Evolutionary conservation across 2,888 invertebrate genomes (phyloP), one percentile per base, ranked within the genome.

Genomic region (Dysmachus trigonus): DNA sequence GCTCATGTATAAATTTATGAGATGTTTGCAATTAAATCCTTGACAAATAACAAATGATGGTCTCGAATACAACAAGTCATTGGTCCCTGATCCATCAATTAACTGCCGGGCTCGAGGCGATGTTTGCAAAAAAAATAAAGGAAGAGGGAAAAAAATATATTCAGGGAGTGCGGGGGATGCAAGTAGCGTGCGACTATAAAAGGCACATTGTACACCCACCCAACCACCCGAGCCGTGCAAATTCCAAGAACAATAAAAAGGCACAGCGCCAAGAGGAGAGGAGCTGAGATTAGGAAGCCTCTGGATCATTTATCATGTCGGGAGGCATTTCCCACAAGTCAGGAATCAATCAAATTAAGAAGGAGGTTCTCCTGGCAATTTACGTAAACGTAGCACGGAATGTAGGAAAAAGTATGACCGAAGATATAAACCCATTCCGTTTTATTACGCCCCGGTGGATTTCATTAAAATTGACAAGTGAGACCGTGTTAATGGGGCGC

Each of bases 31-130:
- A 83, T 83, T 83, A 83, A 83, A 83, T 72, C 47, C 83, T 47
- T 83, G 83, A 83, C 83, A 83, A 83, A 83, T 83, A 83, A 83
- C 41, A 83, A 83, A 83, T 83, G 83, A 83, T 72, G 30, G 72
- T 22, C 15, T 22, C 38, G 41, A 83, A 83, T 83, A 71, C 72
- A 83, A 83, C 83, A 72, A 83, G 72, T 83, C 83, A 83, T 83
- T 83, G 83, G 82, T 33, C 83, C 72, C 72, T 72, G 72, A 83
- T 83, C 83, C 83, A 83, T 83, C 83, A 71, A 72, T 72, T 83
- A 72, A 83, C 72, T 62, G 8, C 62, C 62, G 10, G 13, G 27
- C 27, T 62, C 13, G 27, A 22, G 27, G 27, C 10, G 62, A n/a
- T 8, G 62, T 62, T 10, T 62, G 22, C 18, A 7, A n/a, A 47